Conservation (phyloP, 2,888 invertebrate species). For the Chymomyza amoena region DNA sequence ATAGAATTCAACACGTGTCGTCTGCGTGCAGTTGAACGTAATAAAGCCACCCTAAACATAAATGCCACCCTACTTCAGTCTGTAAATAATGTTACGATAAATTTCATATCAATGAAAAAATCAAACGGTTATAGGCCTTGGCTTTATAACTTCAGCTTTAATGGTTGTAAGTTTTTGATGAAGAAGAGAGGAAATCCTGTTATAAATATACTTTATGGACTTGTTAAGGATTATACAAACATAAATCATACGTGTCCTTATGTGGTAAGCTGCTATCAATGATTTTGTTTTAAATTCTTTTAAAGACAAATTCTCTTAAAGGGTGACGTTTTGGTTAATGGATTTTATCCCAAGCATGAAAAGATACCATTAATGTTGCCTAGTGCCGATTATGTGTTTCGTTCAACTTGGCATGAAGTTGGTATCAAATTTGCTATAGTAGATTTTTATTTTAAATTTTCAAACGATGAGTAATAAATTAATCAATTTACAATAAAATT, state of each 20-base stretch:
- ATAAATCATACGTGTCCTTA: constrained; percentile 11
- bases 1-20: neutral
- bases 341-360: constrained; percentile 1
- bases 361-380: neutral
- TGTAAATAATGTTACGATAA: neutral
- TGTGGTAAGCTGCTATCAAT: neutral
- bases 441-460: constrained; percentile 8
- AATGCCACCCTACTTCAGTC: neutral
- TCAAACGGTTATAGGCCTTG: neutral
- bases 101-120: neutral
- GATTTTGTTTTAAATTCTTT: no score
- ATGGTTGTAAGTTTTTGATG: constrained; percentile 5
- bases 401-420: neutral
- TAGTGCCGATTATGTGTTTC: neutral
- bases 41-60: neutral
- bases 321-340: neutral
- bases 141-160: neutral
- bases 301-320: neutral
- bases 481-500: no score
- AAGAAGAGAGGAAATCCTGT: neutral
- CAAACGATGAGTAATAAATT: neutral
- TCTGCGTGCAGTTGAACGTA: neutral
- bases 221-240: neutral
- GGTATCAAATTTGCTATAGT: neutral
- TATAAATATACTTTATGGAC: neutral